Conservation (phyloP, 2,888 invertebrate species). For the Neria commutata region DNA sequence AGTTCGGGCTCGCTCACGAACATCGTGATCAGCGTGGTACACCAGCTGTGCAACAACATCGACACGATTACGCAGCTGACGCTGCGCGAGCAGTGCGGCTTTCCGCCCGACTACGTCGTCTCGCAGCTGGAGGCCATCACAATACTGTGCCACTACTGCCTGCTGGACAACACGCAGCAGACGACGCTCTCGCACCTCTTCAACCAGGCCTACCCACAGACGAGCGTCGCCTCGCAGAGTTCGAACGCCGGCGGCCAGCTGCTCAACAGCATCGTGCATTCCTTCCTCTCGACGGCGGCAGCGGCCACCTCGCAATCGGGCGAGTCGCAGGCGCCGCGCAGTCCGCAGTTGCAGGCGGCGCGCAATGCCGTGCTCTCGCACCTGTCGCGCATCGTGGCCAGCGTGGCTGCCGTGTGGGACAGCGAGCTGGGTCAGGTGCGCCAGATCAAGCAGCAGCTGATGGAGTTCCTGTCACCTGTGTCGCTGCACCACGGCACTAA, state of each 20-base stretch:
- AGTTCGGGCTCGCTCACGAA: slow-evolving; percentile 74
- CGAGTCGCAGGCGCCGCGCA: slow-evolving; percentile 52
- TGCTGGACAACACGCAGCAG: slow-evolving; percentile 69
- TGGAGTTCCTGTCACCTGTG: slow-evolving; percentile 84
- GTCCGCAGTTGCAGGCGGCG: slow-evolving; percentile 64
- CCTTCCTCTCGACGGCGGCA: slow-evolving; percentile 70
- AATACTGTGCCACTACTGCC: slow-evolving; percentile 79
- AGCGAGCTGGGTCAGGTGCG: slow-evolving; percentile 67
- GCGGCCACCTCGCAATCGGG: slow-evolving; percentile 39
- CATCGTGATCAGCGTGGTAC: slow-evolving; percentile 77
- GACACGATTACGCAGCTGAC: slow-evolving; percentile 67
- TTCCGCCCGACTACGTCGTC: slow-evolving; percentile 78
- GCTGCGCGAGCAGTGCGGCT: slow-evolving; percentile 51
- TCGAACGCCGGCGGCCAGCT: slow-evolving; percentile 74
- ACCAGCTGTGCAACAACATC: slow-evolving; percentile 74
- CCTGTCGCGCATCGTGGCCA: slow-evolving; percentile 80
- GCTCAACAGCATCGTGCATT: slow-evolving; percentile 80
- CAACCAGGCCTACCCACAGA: slow-evolving; percentile 65
- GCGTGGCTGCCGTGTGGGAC: slow-evolving; percentile 81
- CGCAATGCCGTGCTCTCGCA: slow-evolving; percentile 78
- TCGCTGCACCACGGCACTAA: slow-evolving; percentile 81
- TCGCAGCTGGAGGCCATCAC: slow-evolving; percentile 80
- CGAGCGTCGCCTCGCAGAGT: slow-evolving; percentile 64
- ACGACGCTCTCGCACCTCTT: slow-evolving; percentile 65
- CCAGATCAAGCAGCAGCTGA: slow-evolving; percentile 74